Percentiles rank a stretch among this genome's conserved stretches.
phyloP scores from a whole-genome alignment of 2,113 vertebrate genomes.

The Vidua macroura region DNA sequence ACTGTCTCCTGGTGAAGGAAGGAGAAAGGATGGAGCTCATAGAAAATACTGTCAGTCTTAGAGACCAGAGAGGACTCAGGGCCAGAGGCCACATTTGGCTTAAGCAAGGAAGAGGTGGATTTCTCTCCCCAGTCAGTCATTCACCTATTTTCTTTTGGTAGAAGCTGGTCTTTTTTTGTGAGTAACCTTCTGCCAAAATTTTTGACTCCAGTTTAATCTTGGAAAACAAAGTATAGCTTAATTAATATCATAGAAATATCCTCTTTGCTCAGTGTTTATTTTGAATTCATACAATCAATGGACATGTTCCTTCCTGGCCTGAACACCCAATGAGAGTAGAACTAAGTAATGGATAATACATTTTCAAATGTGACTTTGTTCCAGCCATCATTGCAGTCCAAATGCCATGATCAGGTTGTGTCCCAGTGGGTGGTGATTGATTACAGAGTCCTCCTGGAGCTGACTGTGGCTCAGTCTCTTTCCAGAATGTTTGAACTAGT shows the following conservation, averaged over 20 bases:
- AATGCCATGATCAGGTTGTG: fast-evolving
- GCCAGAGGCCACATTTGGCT: not conserved
- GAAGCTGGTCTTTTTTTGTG: not conserved
- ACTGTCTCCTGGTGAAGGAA: not conserved
- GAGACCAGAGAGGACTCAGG: not conserved
- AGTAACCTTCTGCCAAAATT: not conserved
- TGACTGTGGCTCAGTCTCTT: not conserved
- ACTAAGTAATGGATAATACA: not conserved
- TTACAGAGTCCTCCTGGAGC: not conserved
- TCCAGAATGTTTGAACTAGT: not conserved
- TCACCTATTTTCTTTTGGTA: not conserved
- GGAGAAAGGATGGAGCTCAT: not conserved
- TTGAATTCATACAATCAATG: not conserved
- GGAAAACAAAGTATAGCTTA: not conserved
- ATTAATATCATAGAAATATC: not conserved
- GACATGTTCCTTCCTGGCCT: not conserved
- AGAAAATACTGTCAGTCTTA: not conserved
- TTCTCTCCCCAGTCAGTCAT: not conserved
- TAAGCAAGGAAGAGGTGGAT: not conserved
- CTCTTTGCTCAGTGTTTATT: not conserved
- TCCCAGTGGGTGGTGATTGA: not conserved
- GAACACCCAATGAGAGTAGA: not conserved
- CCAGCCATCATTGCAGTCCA: not conserved
- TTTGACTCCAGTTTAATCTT: not conserved
- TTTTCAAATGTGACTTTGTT: not conserved